phyloP scores from a whole-genome alignment of 2,888 invertebrate genomes.

The Pterostichus madidus region DNA sequence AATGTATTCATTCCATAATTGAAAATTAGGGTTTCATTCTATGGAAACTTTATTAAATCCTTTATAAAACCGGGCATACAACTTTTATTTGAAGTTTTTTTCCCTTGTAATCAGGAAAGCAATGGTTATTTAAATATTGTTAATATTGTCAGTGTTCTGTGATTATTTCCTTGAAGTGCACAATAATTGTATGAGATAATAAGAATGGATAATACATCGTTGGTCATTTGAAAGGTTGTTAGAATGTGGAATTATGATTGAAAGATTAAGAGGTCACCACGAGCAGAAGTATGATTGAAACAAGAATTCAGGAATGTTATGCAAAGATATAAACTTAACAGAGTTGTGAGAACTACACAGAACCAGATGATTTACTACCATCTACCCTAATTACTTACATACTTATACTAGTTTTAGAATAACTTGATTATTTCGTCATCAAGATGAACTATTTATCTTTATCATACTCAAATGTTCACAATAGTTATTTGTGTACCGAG shows the following conservation, averaged over 20 bases:
- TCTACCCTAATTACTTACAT: neutral
- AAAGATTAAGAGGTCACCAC: conserved; percentile 28
- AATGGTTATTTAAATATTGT: neutral
- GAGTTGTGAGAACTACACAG: neutral
- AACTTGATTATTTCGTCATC: no score
- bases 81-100: no score
- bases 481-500: no score
- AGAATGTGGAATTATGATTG: conserved; percentile 3
- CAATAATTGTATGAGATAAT: conserved; percentile 28
- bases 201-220: conserved; percentile 19
- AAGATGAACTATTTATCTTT: no score
- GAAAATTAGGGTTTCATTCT: no score
- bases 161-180: neutral
- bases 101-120: neutral
- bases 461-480: no score
- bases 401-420: neutral
- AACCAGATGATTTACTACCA: neutral
- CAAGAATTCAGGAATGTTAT: no score
- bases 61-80: no score
- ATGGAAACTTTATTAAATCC: no score
- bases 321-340: neutral
- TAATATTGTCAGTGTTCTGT: neutral
- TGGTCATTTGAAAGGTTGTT: conserved; percentile 23
- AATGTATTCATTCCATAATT: no score
- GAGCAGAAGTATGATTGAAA: neutral